These are phyloP conservation scores for Oscheius myriophilus DNA, from an alignment of 2,888 invertebrate genomes.

Conservation along the genomic window DNA sequence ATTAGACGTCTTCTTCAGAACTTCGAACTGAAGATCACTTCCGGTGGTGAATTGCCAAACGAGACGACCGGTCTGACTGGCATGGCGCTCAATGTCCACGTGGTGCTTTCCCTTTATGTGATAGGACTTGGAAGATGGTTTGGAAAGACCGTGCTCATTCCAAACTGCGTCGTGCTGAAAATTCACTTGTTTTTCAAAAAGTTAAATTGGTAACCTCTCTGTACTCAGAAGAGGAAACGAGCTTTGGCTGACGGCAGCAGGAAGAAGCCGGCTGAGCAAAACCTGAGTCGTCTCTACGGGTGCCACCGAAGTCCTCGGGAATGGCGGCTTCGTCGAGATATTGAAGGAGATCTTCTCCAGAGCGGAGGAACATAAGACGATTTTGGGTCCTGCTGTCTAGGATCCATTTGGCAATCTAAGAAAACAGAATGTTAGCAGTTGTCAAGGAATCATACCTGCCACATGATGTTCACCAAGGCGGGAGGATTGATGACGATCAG, in stretches of 20 bases:
- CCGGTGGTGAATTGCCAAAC: constrained; percentile 62
- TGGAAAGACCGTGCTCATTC: constrained; percentile 36
- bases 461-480: constrained; percentile 64
- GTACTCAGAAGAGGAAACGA: constrained; percentile 25
- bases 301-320: constrained; percentile 62
- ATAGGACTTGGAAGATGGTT: constrained; percentile 34
- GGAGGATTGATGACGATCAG: constrained; percentile 64
- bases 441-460: constrained; percentile 36
- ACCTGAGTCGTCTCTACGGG: constrained; percentile 57
- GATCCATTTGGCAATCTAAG: constrained; percentile 40
- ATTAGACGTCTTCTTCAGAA: constrained; percentile 41
- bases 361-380: constrained; percentile 55
- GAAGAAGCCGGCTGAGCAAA: constrained; percentile 55
- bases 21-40: constrained; percentile 64
- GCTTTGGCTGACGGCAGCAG: constrained; percentile 32
- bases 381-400: constrained; percentile 60
- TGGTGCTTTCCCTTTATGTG: constrained; percentile 18
- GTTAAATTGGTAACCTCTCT: constrained; percentile 1
- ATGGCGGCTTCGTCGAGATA: constrained; percentile 55
- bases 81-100: constrained; percentile 41
- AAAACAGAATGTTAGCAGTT: neutral
- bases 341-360: constrained; percentile 55
- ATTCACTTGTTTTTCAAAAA: neutral
- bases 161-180: constrained; percentile 41
- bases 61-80: constrained; percentile 46